Percentiles rank a stretch among this genome's conserved stretches.
Evolutionary conservation across 1,140 invertebrate genomes (phyloP).

Genomic region (Orchesella cincta): DNA sequence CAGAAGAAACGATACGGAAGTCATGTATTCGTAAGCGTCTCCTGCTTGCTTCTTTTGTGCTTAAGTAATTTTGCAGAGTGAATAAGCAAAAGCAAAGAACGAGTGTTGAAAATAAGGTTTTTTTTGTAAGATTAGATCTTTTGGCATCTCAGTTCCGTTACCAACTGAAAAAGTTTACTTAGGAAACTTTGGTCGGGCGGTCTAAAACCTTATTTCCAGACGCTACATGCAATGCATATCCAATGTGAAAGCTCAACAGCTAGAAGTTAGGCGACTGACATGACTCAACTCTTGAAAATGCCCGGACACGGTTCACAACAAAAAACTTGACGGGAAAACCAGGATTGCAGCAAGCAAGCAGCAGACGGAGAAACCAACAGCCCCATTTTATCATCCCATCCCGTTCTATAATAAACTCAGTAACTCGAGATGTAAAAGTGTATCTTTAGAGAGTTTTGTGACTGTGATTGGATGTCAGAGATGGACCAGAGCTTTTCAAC

Average conservation of each 20-base stretch:
- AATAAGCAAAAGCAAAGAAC: neutral
- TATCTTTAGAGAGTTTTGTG: too few relatives aligned
- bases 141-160: conserved; percentile 10
- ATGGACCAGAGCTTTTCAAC: too few relatives aligned
- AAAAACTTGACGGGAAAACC: neutral
- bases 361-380: too few relatives aligned
- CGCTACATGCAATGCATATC: neutral
- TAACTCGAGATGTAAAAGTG: too few relatives aligned
- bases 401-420: too few relatives aligned
- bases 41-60: neutral
- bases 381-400: too few relatives aligned
- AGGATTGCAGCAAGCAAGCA: too few relatives aligned
- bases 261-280: neutral
- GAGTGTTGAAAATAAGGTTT: neutral
- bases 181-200: neutral
- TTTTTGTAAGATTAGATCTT: conserved; percentile 1
- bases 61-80: neutral
- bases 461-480: too few relatives aligned
- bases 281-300: conserved; percentile 24
- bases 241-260: neutral
- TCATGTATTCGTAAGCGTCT: neutral
- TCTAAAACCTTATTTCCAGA: conserved; percentile 23
- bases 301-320: conserved; percentile 11
- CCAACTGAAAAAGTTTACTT: conserved; percentile 4
- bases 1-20: conserved; percentile 16